Evolutionary conservation across 2,888 invertebrate species (phyloP), one percentile per base, ranked within the genome.

Genomic region (Trichopoda pennipes): DNA sequence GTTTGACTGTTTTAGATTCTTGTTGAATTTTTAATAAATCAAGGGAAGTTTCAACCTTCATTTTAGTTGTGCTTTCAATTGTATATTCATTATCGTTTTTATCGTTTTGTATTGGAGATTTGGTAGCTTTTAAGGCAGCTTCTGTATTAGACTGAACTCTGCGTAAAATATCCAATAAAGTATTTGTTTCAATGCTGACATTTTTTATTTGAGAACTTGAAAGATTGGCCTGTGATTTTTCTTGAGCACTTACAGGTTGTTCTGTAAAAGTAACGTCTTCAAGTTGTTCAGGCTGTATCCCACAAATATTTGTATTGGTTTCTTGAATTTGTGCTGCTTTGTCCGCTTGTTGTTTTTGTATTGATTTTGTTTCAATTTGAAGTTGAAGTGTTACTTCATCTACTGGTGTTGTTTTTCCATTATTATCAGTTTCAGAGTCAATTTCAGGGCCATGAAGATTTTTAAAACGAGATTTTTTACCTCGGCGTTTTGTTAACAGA

Each of bases 131-230:
- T 23, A 80, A 73, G 10, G 84, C 83, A 47, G 85, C 84, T 58
- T 78, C 76, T 61, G 81, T 75, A 63, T 85, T 85, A 16, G 81
- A 84, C 69, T 86, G 85, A 8, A 86, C 86, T 0, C 84, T 84
- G 10, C 84, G 84, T 58, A 86, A 68, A 56, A 86, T 86, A 64
- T 86, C 85, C 38, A 86, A 68, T 16, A 86, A 78, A 12, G 86
- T 86, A 61, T 84, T 84, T 1, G 86, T 85, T 55, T 85, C 85
- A 19, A 85, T 85, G 74, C 84, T 85, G 0, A 85, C 80, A 66
- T 83, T 83, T 44, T 85, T 72, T 44, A 81, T 81, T 38, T 76
- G 75, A 64, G 73, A 70, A 19, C 60, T 60, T 49, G 51, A 47
- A 16, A 77, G 35, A 58, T 70, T 77, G 0, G 19, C n/a, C 6